These are phyloP conservation scores for Nephrotoma appendiculata DNA, from an alignment of 2,888 invertebrate genomes.

Conservation along the genomic window DNA sequence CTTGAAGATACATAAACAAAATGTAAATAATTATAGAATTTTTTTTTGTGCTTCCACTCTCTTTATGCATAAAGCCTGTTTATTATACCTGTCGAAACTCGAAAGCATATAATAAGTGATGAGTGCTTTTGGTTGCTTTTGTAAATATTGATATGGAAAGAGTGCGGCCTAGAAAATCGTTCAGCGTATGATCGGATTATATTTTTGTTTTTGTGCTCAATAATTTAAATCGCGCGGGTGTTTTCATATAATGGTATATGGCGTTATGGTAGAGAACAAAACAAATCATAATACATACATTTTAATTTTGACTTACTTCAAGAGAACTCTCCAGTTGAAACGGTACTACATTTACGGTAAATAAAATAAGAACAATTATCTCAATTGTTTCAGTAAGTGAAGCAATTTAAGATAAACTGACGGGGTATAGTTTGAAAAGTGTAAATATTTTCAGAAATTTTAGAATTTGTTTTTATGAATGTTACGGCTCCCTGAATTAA, in stretches of 20 bases:
- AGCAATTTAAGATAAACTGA: no score
- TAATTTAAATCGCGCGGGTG: neutral
- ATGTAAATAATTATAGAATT: neutral
- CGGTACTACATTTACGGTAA: neutral
- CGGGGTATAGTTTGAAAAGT: no score
- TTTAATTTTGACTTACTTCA: neutral
- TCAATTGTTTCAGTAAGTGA: no score
- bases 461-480: no score
- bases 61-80: neutral
- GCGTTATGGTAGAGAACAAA: neutral
- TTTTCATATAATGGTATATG: neutral
- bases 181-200: neutral
- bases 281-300: neutral
- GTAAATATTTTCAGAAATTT: no score
- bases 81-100: neutral
- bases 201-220: neutral
- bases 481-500: no score
- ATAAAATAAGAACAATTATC: neutral
- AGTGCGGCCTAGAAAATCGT: neutral
- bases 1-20: neutral
- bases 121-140: neutral
- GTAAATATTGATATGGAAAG: neutral
- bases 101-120: neutral
- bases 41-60: neutral
- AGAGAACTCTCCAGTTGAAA: neutral